Evolutionary conservation across 2,113 vertebrate genomes (phyloP), one percentile per base, ranked within the genome.

Genomic region (Equus quagga): DNA sequence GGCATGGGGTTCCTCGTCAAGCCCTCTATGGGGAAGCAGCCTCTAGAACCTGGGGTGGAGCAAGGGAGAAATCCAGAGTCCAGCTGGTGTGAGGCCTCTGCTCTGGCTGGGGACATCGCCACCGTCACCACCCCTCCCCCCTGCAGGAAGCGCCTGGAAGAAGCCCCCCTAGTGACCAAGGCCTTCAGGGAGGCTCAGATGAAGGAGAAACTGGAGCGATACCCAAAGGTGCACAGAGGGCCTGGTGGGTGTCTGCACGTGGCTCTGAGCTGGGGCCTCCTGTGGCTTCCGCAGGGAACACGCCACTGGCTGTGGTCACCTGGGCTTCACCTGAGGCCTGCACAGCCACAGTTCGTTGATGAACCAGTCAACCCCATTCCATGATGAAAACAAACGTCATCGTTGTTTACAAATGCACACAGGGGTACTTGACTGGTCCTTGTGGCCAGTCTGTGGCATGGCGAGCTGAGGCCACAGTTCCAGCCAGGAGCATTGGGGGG

Each of bases 101-200:
- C 62, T 44, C 18, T 3, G 60, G 26, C 4, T 6, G n/a, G 46
- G 23, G 51, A 69, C 36, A 10, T 41, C 4, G 4, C n/a, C 69
- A 17, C 44, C 51, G 67, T 78, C 31, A 9, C 46, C 11, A 0
- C 23, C 36, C 7, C 3, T 6, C 44, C 4, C 21, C 4, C 73
- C 36, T 58, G 4, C 97, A 99, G 99, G 98, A 99, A 99, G 96
- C 94, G 97, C 1, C 97, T 99, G 88, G 99, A 99, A 93, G 99
- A 99, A 98, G 98, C 99, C 18, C 99, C 99, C 3, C 98, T 99
- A 65, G 98, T 99, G 98, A 99, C 99, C 62, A 99, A 98, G 97
- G 98, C 99, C 94, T 98, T 99, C 93, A 98, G 98, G 94, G 99
- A 99, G 91, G 87, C 99, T 7, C 99, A 99, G 97, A 98, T 98